These are phyloP conservation scores for Sapajus apella DNA, from an alignment of 2,113 vertebrate species.

Conservation along the genomic window DNA sequence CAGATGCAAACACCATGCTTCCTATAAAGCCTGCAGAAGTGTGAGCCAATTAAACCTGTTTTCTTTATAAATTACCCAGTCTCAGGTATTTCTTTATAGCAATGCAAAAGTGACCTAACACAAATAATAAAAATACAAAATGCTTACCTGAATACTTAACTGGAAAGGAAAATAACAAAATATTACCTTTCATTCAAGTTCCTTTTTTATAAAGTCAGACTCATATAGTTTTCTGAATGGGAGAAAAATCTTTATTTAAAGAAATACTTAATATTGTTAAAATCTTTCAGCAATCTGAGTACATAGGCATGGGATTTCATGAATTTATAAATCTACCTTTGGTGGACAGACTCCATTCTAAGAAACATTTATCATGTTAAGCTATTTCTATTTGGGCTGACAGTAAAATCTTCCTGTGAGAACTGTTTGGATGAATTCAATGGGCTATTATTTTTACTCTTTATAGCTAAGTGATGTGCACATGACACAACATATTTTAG, in stretches of 20 bases:
- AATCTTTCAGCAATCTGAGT: not conserved
- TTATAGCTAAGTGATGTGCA: conserved; percentile 31
- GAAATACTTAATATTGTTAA: not conserved
- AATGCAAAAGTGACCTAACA: too few relatives aligned
- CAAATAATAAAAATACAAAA: not conserved
- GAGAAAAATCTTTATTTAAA: conserved; percentile 18
- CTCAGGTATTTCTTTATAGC: too few relatives aligned
- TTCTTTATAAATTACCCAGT: too few relatives aligned
- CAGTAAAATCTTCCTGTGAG: conserved; percentile 1
- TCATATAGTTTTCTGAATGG: not conserved
- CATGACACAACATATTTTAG: conserved; percentile 26
- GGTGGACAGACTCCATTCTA: conserved; percentile 39
- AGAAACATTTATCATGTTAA: conserved; percentile 50
- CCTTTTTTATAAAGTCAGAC: not conserved
- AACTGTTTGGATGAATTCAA: not conserved
- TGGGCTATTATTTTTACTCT: not conserved
- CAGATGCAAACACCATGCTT: too few relatives aligned
- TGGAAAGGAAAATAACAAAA: not conserved
- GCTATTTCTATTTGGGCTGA: conserved; percentile 47
- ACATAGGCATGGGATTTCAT: not conserved
- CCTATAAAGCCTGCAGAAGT: too few relatives aligned
- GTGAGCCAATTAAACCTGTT: too few relatives aligned
- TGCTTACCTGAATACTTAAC: not conserved
- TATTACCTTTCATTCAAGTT: not conserved
- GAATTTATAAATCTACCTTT: conserved; percentile 38